Percentiles rank a stretch among this genome's conserved stretches.
Evolutionary conservation across 2,888 invertebrate species (phyloP).

Genomic region (Pseudococcus longispinus): DNA sequence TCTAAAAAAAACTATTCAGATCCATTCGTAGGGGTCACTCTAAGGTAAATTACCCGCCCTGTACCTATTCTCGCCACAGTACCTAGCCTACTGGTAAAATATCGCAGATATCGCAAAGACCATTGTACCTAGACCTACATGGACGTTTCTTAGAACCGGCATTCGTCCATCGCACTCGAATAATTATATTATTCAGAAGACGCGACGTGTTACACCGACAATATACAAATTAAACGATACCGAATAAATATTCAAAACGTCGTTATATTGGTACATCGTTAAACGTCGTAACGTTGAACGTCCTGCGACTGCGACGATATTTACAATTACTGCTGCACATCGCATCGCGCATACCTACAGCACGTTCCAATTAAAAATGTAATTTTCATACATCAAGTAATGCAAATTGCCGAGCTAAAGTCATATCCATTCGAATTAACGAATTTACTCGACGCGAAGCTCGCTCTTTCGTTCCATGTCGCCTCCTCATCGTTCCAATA

Average conservation of each 20-base stretch:
- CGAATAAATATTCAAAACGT: constrained; percentile 7
- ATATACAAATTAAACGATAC: background rate
- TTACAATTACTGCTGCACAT: background rate
- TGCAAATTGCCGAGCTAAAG: background rate
- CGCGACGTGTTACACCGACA: background rate
- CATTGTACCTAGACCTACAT: background rate
- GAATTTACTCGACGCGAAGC: background rate
- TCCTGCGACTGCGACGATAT: background rate
- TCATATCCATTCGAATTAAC: background rate
- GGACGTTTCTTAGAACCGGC: background rate
- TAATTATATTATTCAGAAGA: background rate
- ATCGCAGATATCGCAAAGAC: too few relatives aligned
- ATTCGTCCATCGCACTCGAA: background rate
- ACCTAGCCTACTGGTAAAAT: too few relatives aligned
- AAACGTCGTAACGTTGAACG: background rate
- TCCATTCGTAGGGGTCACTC: too few relatives aligned
- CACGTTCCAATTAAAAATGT: constrained; percentile 1
- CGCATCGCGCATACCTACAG: background rate
- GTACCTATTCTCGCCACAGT: too few relatives aligned
- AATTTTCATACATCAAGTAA: constrained; percentile 3
- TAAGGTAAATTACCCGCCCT: too few relatives aligned
- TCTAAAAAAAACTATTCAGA: too few relatives aligned
- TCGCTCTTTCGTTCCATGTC: too few relatives aligned
- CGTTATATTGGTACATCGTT: background rate
- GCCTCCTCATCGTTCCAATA: background rate